Percentiles rank a stretch among this genome's conserved stretches.
Evolutionary conservation across 2,888 invertebrate genomes (phyloP).

Genomic region (Trissonchulus sp.): DNA sequence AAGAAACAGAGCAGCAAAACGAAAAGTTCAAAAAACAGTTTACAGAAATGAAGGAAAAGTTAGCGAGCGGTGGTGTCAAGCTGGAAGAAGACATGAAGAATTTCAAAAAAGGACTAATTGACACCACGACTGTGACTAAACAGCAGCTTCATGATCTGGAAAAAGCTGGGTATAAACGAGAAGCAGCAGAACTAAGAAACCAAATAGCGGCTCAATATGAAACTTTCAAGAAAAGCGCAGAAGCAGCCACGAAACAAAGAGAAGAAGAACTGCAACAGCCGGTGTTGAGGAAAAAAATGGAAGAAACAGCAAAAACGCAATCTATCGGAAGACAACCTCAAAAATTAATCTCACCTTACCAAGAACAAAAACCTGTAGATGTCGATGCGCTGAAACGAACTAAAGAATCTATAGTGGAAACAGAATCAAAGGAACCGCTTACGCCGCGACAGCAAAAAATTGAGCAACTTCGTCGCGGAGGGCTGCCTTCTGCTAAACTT

Average conservation of each 20-base stretch:
- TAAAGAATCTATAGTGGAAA: background rate
- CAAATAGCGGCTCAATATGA: background rate
- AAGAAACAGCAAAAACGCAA: background rate
- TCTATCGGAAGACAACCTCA: background rate
- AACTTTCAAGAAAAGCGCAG: background rate
- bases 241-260: background rate
- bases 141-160: background rate
- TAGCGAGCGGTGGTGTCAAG: background rate
- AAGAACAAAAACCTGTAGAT: background rate
- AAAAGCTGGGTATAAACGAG: background rate
- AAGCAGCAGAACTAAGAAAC: background rate
- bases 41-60: slow-evolving; percentile 17
- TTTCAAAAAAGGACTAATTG: slow-evolving; percentile 24
- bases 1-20: background rate
- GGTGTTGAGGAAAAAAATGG: background rate
- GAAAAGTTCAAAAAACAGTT: slow-evolving; percentile 26
- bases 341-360: background rate
- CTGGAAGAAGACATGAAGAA: slow-evolving; percentile 24
- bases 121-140: slow-evolving; percentile 1
- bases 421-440: background rate
- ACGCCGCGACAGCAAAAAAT: background rate
- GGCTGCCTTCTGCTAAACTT: background rate
- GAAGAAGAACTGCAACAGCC: background rate
- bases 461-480: background rate
- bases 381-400: too few relatives aligned